Evolutionary conservation across 2,888 invertebrate species (phyloP).

Genomic region (Hyalella azteca): DNA sequence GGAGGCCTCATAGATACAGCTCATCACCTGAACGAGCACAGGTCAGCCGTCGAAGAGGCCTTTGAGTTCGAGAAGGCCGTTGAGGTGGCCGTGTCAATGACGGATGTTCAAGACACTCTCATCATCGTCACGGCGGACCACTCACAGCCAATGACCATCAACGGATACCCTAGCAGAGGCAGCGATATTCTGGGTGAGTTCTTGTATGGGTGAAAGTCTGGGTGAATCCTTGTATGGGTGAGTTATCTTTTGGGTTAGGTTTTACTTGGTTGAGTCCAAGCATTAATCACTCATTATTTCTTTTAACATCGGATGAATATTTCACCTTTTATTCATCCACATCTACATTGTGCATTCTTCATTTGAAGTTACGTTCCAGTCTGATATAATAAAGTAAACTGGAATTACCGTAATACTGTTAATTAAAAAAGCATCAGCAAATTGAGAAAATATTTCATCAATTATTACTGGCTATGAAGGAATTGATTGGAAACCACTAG

Average conservation of each 20-base stretch:
- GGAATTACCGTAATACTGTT: too few relatives aligned
- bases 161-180: constrained; percentile 76
- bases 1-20: constrained; percentile 78
- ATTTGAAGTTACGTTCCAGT: too few relatives aligned
- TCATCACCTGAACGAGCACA: constrained; percentile 76
- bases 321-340: too few relatives aligned
- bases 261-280: background rate
- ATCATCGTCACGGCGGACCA: constrained; percentile 81
- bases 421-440: too few relatives aligned
- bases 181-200: constrained; percentile 73
- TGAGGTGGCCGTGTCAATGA: constrained; percentile 69
- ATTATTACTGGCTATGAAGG: too few relatives aligned
- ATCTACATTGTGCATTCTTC: too few relatives aligned
- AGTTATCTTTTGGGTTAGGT: background rate
- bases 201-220: background rate
- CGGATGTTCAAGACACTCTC: constrained; percentile 73
- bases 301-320: too few relatives aligned
- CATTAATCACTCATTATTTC: too few relatives aligned
- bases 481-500: too few relatives aligned
- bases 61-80: constrained; percentile 78
- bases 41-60: constrained; percentile 77
- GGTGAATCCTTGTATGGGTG: background rate
- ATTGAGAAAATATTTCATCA: too few relatives aligned
- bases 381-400: too few relatives aligned
- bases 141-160: constrained; percentile 77